A percentile compares a stretch with the other conserved stretches of the same genome.
phyloP scores from a whole-genome alignment of 2,113 vertebrate species.

The Aythya baeri region DNA sequence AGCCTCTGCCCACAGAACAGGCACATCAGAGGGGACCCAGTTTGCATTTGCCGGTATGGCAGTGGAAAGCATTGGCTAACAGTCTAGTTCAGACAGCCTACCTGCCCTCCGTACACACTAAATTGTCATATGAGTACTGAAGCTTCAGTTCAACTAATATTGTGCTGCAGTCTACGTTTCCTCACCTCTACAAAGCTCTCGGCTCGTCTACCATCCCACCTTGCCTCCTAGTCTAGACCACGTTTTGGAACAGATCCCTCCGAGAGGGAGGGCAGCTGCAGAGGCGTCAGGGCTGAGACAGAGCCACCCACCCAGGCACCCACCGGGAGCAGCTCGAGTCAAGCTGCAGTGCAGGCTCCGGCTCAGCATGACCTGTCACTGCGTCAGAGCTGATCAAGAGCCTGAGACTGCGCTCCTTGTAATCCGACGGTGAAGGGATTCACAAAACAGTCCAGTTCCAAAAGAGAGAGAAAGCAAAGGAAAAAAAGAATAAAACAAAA shows the following conservation, averaged over 20 bases:
- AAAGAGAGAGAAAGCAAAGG: not conserved
- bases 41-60: rapidly evolving
- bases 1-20: not conserved
- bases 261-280: not conserved
- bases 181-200: not conserved
- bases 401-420: not conserved
- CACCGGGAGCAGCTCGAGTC: not conserved
- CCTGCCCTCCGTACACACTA: rapidly evolving
- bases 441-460: not conserved
- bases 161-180: rapidly evolving
- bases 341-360: not conserved
- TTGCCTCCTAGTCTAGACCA: not conserved
- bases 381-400: not conserved
- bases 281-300: not conserved
- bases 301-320: not conserved
- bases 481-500: not conserved
- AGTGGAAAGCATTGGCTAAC: not conserved
- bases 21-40: rapidly evolving
- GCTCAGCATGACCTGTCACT: not conserved
- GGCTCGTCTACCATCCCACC: not conserved
- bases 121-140: rapidly evolving
- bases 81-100: not conserved
- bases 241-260: not conserved
- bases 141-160: not conserved
- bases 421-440: not conserved